Percentiles rank a stretch among this genome's conserved stretches.
Conservation (phyloP, 2,888 invertebrate species). For the Perizoma flavofasciatum region DNA sequence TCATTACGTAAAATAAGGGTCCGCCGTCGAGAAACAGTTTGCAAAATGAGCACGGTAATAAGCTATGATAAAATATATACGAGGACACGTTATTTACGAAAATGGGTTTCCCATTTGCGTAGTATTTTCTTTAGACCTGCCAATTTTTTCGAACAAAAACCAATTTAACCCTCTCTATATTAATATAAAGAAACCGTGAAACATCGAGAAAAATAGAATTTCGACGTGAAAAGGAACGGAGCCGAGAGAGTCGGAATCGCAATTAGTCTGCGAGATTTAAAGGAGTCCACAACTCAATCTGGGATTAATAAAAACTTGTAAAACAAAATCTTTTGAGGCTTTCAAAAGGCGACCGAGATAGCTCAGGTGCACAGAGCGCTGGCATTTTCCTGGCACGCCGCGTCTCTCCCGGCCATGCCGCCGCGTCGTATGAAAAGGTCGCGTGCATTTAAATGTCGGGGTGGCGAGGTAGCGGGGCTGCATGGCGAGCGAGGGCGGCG, state of each 20-base stretch:
- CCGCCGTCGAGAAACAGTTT: constrained; percentile 28
- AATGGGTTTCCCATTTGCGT: constrained; percentile 32
- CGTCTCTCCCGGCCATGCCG: constrained; percentile 17
- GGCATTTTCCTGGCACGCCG: constrained; percentile 38
- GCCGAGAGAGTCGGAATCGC: constrained; percentile 11
- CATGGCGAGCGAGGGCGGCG: constrained; percentile 16
- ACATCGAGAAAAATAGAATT: not conserved
- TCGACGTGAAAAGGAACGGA: constrained; percentile 7
- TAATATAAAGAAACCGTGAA: no score
- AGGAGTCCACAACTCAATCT: constrained; percentile 25
- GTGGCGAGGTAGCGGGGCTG: constrained; percentile 32
- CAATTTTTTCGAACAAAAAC: constrained; percentile 31
- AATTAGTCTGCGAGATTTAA: constrained; percentile 27
- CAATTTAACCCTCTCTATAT: constrained; percentile 5
- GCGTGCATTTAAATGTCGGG: constrained; percentile 42
- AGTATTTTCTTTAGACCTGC: constrained; percentile 35
- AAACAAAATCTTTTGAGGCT: constrained; percentile 32
- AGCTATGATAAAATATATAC: constrained; percentile 32
- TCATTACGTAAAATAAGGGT: constrained; percentile 33
- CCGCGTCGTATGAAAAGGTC: constrained; percentile 43
- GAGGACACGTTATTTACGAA: constrained; percentile 33
- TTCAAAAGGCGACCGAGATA: constrained; percentile 42
- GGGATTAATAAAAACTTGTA: constrained; percentile 30
- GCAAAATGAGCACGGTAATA: constrained; percentile 32
- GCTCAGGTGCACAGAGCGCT: constrained; percentile 44